Conservation (phyloP, 2,888 invertebrate species). For the Brachynemurus nebulosus region DNA sequence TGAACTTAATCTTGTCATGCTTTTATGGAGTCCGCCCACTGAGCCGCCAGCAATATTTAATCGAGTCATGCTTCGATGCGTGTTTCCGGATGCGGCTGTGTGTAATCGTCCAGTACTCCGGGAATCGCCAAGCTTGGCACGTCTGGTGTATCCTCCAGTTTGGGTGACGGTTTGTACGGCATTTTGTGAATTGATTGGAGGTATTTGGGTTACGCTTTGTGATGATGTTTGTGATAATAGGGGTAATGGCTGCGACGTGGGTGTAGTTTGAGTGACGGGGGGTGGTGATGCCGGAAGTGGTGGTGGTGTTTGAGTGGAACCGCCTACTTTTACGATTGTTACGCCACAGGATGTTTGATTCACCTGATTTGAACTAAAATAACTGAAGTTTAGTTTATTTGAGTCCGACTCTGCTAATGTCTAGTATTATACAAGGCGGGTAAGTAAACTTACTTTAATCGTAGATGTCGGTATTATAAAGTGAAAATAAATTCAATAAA, state of each 20-base stretch:
- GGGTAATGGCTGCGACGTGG: conserved; percentile 8
- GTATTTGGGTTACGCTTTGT: conserved; percentile 10
- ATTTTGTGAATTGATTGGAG: conserved; percentile 20
- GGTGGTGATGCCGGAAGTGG: conserved; percentile 16
- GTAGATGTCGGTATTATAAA: no score
- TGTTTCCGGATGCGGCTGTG: conserved; percentile 53
- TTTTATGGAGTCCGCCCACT: conserved; percentile 65
- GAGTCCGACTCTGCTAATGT: neutral
- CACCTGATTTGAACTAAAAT: conserved; percentile 37
- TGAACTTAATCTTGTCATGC: conserved; percentile 67
- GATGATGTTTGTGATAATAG: conserved; percentile 13
- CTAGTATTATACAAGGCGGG: neutral
- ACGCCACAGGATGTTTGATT: conserved; percentile 61
- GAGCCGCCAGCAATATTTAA: conserved; percentile 62
- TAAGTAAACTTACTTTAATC: no score
- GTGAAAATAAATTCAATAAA: no score
- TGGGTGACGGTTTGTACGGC: conserved; percentile 19
- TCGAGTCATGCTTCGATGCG: conserved; percentile 65
- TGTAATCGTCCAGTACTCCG: conserved; percentile 61
- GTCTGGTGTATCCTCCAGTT: conserved; percentile 38
- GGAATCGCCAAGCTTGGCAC: conserved; percentile 58
- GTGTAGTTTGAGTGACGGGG: conserved; percentile 16
- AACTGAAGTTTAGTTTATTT: no score
- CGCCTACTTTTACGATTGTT: conserved; percentile 65
- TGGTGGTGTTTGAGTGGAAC: conserved; percentile 23